Conservation (phyloP, 2,888 invertebrate species). For the Melanostoma scalare region DNA sequence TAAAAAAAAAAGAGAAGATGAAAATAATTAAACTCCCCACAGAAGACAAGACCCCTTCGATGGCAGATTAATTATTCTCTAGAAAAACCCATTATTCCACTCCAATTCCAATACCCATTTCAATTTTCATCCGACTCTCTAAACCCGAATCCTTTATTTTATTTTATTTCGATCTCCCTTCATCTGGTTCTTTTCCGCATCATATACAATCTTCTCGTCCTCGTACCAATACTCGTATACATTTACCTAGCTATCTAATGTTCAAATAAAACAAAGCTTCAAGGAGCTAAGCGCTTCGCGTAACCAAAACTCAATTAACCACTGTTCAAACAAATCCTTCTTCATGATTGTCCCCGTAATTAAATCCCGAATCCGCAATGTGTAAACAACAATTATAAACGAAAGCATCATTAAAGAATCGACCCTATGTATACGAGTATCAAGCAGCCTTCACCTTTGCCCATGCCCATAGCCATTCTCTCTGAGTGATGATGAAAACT, state of each 20-base stretch:
- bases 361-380: conserved; percentile 68
- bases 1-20: neutral
- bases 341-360: conserved; percentile 66
- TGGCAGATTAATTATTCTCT: conserved; percentile 63
- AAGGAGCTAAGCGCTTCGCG: conserved; percentile 57
- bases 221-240: neutral
- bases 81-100: conserved; percentile 68
- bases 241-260: conserved; percentile 35
- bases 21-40: conserved; percentile 17
- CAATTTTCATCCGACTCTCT: conserved; percentile 52
- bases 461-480: neutral
- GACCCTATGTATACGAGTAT: neutral
- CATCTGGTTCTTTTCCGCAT: neutral
- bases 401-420: conserved; percentile 53
- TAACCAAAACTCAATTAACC: conserved; percentile 72
- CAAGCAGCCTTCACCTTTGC: neutral
- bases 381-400: conserved; percentile 72
- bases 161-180: conserved; percentile 10
- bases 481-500: conserved; percentile 7
- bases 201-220: neutral
- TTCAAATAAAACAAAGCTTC: conserved; percentile 59
- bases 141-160: conserved; percentile 62
- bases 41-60: conserved; percentile 27
- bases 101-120: conserved; percentile 66
- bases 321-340: conserved; percentile 70